A percentile compares a stretch with the other conserved stretches of the same genome.
phyloP scores from a whole-genome alignment of 2,797 vertebrate genomes.

The Carduelis carduelis region DNA sequence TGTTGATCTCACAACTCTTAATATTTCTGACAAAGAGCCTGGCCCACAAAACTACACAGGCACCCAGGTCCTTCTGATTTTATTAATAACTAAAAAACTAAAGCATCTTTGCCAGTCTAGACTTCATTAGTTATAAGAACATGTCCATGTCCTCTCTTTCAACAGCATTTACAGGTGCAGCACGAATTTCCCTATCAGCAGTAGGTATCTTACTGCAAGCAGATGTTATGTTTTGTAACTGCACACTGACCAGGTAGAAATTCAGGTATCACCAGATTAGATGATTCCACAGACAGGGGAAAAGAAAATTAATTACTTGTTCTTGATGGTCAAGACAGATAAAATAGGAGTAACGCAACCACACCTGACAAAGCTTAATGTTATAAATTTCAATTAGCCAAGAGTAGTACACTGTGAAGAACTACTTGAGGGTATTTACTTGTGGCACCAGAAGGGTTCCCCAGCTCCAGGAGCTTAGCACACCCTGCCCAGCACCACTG shows the following conservation, averaged over 20 bases:
- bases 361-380: background rate
- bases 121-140: background rate
- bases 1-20: background rate
- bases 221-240: background rate
- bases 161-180: background rate
- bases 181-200: background rate
- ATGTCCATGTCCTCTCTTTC: background rate
- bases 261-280: background rate
- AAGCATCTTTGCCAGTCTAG: background rate
- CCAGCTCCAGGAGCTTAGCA: background rate
- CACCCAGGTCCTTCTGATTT: background rate
- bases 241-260: background rate
- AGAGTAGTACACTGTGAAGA: background rate
- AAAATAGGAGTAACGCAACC: background rate
- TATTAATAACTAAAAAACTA: background rate
- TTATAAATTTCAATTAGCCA: background rate
- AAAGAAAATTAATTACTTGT: background rate
- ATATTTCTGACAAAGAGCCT: background rate
- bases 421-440: background rate
- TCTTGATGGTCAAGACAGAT: background rate
- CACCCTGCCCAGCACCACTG: background rate
- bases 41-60: background rate
- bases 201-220: background rate
- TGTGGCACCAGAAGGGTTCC: background rate
- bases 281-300: background rate